A percentile compares a stretch with the other conserved stretches of the same genome.
Evolutionary conservation across 2,797 vertebrate species (phyloP).

Genomic region (Enteromius radiatus): DNA sequence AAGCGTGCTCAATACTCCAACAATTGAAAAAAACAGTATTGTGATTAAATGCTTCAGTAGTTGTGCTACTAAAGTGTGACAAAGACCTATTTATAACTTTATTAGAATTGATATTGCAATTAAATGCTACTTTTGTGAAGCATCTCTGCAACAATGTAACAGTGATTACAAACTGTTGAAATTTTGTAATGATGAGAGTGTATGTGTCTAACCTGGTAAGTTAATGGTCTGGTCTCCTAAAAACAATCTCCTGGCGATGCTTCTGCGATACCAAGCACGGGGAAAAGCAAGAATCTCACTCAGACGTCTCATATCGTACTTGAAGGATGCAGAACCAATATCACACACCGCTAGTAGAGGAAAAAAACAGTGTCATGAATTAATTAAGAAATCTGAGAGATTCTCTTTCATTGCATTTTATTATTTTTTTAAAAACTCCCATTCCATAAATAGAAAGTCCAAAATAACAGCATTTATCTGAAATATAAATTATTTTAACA

Average conservation of each 20-base stretch:
- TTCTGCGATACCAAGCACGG: conserved; percentile 96
- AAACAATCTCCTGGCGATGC: conserved; percentile 95
- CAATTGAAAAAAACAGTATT: background rate
- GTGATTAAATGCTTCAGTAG: background rate
- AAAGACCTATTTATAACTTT: background rate
- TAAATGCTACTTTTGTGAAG: conserved; percentile 6
- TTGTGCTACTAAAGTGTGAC: too few relatives aligned
- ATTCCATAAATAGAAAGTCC: background rate
- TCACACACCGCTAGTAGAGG: conserved; percentile 90
- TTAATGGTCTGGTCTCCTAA: conserved; percentile 98
- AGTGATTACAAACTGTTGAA: background rate
- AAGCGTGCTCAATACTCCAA: background rate
- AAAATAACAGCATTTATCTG: background rate
- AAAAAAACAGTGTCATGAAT: background rate
- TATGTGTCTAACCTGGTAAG: conserved; percentile 83
- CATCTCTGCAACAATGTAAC: background rate
- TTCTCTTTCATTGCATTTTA: background rate
- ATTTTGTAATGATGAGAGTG: background rate
- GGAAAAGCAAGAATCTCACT: conserved; percentile 98
- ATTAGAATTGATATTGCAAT: background rate
- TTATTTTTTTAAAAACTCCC: background rate
- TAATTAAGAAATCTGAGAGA: background rate
- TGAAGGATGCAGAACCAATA: conserved; percentile 98
- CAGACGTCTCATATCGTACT: conserved; percentile 97
- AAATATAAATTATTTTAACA: background rate